Conservation (phyloP, 1,140 invertebrate species). For the Cryptotermes secundus region DNA sequence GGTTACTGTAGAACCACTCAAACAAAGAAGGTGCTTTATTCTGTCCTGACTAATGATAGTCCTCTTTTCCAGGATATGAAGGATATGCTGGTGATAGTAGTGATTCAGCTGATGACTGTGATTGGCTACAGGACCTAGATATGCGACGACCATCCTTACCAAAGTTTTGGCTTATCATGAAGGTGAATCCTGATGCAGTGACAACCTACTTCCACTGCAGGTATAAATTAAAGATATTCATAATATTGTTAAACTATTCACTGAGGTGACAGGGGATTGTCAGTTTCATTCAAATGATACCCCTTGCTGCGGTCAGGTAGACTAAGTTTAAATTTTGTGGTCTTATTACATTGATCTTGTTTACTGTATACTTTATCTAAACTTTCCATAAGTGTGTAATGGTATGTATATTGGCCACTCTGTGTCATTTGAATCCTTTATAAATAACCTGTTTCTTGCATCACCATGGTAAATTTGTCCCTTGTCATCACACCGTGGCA, state of each 20-base stretch:
- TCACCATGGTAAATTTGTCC: too few relatives aligned
- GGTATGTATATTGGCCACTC: too few relatives aligned
- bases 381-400: too few relatives aligned
- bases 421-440: too few relatives aligned
- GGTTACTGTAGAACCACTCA: too few relatives aligned
- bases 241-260: not conserved
- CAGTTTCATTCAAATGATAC: not conserved
- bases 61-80: conserved; percentile 40
- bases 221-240: conserved; percentile 40
- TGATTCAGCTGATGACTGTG: conserved; percentile 62
- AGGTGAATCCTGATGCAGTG: conserved; percentile 60
- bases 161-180: conserved; percentile 76
- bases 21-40: too few relatives aligned
- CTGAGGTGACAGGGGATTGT: not conserved
- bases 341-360: too few relatives aligned
- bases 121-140: conserved; percentile 59
- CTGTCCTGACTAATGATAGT: too few relatives aligned
- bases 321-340: not conserved
- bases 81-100: conserved; percentile 65
- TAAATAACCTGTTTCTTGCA: too few relatives aligned
- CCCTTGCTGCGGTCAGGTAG: not conserved
- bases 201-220: conserved; percentile 72
- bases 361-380: too few relatives aligned
- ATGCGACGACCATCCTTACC: conserved; percentile 57
- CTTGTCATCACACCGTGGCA: too few relatives aligned